Evolutionary conservation across 2,113 vertebrate genomes (phyloP).

Genomic region (Dipodomys ordii): DNA sequence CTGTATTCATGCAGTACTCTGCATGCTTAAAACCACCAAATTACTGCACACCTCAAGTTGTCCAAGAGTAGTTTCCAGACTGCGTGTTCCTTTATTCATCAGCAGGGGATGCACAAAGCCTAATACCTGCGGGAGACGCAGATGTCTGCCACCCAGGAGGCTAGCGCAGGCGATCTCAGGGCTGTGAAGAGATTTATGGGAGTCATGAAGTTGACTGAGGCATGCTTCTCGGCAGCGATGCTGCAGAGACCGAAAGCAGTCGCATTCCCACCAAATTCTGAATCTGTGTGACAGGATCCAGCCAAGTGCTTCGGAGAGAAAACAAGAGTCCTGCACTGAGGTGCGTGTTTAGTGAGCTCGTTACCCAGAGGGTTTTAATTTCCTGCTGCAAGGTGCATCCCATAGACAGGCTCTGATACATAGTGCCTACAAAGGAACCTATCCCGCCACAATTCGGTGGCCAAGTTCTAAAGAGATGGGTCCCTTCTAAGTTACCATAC

Average conservation of each 20-base stretch:
- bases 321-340: slow-evolving; percentile 56
- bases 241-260: slow-evolving; percentile 75
- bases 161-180: not conserved
- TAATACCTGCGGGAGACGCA: not conserved
- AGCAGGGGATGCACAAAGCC: not conserved
- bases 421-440: slow-evolving; percentile 4
- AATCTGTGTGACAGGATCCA: slow-evolving; percentile 64
- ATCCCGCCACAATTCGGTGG: slow-evolving; percentile 51
- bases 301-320: slow-evolving; percentile 68
- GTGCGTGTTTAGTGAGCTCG: slow-evolving; percentile 70
- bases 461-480: slow-evolving; percentile 59
- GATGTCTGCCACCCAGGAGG: slow-evolving; percentile 18
- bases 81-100: not conserved
- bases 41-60: slow-evolving; percentile 17
- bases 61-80: slow-evolving; percentile 33
- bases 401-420: not conserved
- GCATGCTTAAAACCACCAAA: slow-evolving; percentile 37
- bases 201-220: slow-evolving; percentile 37
- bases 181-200: slow-evolving; percentile 68
- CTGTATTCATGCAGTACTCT: slow-evolving; percentile 30
- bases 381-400: slow-evolving; percentile 76
- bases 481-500: slow-evolving; percentile 65
- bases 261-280: slow-evolving; percentile 74
- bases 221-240: slow-evolving; percentile 68
- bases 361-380: slow-evolving; percentile 82